Base-by-base conservation (phyloP, 2,113 vertebrate species). In the Pyxicephalus adspersus region DNA sequence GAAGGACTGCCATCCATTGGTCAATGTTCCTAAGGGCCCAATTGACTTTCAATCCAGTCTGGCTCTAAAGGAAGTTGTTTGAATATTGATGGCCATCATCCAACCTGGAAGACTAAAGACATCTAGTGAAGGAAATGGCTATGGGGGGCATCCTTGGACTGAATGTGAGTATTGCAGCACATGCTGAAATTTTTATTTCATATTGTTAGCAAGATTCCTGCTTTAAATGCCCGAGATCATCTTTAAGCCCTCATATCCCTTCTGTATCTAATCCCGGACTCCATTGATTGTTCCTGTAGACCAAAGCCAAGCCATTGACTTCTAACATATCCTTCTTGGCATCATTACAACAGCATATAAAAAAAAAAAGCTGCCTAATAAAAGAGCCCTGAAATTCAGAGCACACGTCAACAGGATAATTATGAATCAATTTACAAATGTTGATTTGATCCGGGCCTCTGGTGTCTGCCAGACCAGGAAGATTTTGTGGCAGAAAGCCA, bases 361-460 rank as follows among this genome's bases (percentile, higher is more conserved):
- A 73, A 34, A 18, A 7, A 55, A 72, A 57, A 31, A 57, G 54
- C 54, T 28, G 31, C 38, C 38, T 74, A 38, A 74, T 57, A 34
- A 74, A 58, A 74, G 25, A 52, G 23, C 54, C 31, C 58, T n/a
- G 22, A 74, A 74, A 74, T 74, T 74, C 71, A 38, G 28, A 34
- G 57, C 54, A 58, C 54, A 29, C 71, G 38, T 74, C 71, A 60
- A 57, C 29, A 74, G 50, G 71, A 74, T 74, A 74, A 74, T 74
- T 74, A 74, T 34, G 55, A 74, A 58, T 74, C 71, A 34, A 74
- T 74, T 74, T 74, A 58, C 55, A 60, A 23, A 58, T 34, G 71
- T 74, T 38, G 28, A 29, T 31, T 60, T 74, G 71, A 60, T 22
- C 70, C 31, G n/a, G 54, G 71, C 22, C 71, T 74, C 31, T 57